Evolutionary conservation across 2,888 invertebrate species (phyloP).

Genomic region (Cryptus armator): DNA sequence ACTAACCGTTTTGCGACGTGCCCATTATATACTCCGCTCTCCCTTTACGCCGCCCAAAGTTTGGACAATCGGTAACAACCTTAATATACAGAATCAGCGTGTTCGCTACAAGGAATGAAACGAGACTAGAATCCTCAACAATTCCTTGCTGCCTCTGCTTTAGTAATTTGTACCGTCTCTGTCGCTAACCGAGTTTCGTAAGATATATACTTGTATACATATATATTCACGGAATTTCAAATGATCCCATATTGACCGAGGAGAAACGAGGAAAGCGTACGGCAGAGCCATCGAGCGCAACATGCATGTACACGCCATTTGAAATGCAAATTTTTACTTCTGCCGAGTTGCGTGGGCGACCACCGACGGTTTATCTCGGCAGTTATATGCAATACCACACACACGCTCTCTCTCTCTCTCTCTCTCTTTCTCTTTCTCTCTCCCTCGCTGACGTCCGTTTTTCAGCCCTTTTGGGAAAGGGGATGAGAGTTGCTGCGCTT

Average conservation of each 20-base stretch:
- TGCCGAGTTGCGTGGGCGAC: slow-evolving; percentile 14
- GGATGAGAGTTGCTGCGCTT: neutral
- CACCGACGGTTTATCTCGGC: neutral
- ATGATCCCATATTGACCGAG: slow-evolving; percentile 44
- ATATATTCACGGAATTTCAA: slow-evolving; percentile 36
- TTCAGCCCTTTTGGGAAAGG: neutral
- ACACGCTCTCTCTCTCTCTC: too few species aligned
- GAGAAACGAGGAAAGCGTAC: slow-evolving; percentile 5
- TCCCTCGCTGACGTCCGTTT: too few species aligned
- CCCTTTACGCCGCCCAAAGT: neutral
- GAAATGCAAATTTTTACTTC: slow-evolving; percentile 45
- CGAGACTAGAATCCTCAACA: slow-evolving; percentile 26
- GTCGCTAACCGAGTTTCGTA: neutral
- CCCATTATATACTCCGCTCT: neutral
- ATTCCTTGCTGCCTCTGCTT: neutral
- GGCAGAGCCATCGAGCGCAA: neutral
- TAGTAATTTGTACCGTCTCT: neutral
- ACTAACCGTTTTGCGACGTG: too few species aligned
- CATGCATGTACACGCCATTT: slow-evolving; percentile 7
- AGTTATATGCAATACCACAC: neutral
- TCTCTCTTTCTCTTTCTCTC: neutral
- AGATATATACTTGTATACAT: neutral
- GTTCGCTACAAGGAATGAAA: neutral
- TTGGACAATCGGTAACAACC: neutral
- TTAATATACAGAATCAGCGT: neutral